Conservation (phyloP, 2,797 vertebrate species). For the Arctocebus calabarensis region DNA sequence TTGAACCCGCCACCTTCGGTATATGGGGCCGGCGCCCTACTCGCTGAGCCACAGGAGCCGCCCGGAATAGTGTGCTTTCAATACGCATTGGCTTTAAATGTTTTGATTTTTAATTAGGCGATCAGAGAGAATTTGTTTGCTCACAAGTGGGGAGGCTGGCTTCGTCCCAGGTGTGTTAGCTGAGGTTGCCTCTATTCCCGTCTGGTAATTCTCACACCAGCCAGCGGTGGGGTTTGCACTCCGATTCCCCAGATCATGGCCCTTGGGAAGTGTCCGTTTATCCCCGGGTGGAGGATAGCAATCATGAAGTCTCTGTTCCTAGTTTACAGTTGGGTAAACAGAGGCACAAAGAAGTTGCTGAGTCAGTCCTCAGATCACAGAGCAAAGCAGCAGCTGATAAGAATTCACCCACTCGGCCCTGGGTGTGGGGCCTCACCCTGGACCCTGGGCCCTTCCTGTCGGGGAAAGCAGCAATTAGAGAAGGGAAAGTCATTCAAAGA, state of each 20-base stretch:
- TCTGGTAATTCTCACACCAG: background rate
- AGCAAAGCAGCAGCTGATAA: background rate
- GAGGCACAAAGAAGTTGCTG: background rate
- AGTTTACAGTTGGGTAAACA: background rate
- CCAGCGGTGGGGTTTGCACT: background rate
- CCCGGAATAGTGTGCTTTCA: background rate
- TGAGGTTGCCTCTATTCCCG: background rate
- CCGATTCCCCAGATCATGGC: background rate
- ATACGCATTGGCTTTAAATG: background rate
- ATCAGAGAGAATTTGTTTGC: background rate
- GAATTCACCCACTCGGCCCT: background rate
- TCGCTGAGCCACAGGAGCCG: too few relatives aligned
- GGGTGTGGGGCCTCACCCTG: background rate
- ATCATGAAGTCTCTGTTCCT: background rate
- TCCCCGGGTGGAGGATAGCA: background rate
- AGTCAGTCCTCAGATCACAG: background rate
- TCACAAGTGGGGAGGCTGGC: background rate
- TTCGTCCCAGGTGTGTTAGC: background rate
- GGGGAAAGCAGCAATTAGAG: background rate
- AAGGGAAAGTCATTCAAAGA: background rate
- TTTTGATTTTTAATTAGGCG: background rate
- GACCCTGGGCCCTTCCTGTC: background rate
- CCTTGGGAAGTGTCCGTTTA: background rate
- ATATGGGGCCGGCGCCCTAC: too few relatives aligned
- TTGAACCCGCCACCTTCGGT: too few relatives aligned